These are phyloP conservation scores for Caretta caretta DNA, from an alignment of 2,113 vertebrate species.

Conservation along the genomic window DNA sequence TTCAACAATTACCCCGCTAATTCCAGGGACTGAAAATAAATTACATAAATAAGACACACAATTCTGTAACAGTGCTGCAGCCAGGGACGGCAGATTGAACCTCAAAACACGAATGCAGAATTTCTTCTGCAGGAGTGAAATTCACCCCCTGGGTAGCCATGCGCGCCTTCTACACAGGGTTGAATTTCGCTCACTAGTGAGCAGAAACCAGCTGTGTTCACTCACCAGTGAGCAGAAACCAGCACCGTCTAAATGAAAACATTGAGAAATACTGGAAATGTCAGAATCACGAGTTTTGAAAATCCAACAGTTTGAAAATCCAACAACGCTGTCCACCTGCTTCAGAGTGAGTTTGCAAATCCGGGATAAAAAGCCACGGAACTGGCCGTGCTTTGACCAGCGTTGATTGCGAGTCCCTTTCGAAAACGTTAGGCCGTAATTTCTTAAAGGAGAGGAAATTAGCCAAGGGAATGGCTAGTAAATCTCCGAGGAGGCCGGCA, in stretches of 20 bases:
- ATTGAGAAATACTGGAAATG: background rate
- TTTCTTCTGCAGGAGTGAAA: background rate
- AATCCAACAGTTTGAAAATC: background rate
- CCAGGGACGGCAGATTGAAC: background rate
- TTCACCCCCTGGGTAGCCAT: too few relatives aligned
- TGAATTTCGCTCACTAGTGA: background rate
- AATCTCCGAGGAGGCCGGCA: background rate
- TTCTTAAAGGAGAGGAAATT: background rate
- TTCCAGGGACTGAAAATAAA: slow-evolving; percentile 33
- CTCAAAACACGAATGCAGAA: background rate
- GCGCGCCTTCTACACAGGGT: background rate
- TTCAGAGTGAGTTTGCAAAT: too few relatives aligned
- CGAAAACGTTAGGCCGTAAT: background rate
- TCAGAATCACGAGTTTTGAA: background rate
- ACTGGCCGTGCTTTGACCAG: background rate
- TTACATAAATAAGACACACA: background rate
- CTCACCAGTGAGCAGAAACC: too few relatives aligned
- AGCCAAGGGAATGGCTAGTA: background rate
- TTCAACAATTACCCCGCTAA: background rate
- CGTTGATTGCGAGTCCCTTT: background rate
- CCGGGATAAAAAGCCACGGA: background rate
- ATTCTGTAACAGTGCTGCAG: background rate
- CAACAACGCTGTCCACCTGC: too few relatives aligned
- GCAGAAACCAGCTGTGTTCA: background rate
- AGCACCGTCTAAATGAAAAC: background rate